Base-by-base conservation (phyloP, 2,888 invertebrate genomes). In the Hydraecia micacea region DNA sequence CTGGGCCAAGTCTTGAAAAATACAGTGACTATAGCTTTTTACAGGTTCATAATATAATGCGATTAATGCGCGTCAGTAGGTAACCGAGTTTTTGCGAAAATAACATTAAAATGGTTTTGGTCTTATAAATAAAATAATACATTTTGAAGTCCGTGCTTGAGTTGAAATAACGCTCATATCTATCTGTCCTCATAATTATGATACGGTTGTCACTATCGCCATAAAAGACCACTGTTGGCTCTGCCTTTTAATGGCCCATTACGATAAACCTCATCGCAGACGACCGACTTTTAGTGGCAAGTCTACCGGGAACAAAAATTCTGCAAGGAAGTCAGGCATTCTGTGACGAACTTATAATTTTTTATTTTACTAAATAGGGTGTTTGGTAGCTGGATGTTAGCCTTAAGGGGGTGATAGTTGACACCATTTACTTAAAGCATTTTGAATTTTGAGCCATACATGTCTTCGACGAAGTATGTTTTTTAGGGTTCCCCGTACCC, bases 241-340 rank as follows among this genome's bases (percentile, higher is more conserved):
- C 11, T 3, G 36, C 42, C 28, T 25, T 82, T 83, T 80, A 80
- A 80, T 80, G 63, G 83, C 67, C 83, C 77, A 76, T 80, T 83
- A 68, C n/a, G 52, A 76, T 83, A 76, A 55, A 60, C 18, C 55
- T 52, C 18, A 68, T n/a, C 58, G 13, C 62, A 68, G 60, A 68
- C 76, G 9, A 36, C 18, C 3, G 52, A 32, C n/a, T 62, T 66
- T 60, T 36, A 55, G 15, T 52, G 32, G 60, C 36, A 62, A 46
- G 52, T 36, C 62, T 63, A 36, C 2, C 5, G 28, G 11, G 18
- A 3, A 42, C 21, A 66, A 60, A 49, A 13, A 39, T 25, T 46
- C 55, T 58, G 28, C 46, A 32, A 76, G 9, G 5, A 18, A 32
- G 21, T 65, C 15, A 6, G 36, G 18, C 15, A 21, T 28, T 28